Evolutionary conservation across 2,113 vertebrate genomes (phyloP).

Genomic region (Struthio camelus): DNA sequence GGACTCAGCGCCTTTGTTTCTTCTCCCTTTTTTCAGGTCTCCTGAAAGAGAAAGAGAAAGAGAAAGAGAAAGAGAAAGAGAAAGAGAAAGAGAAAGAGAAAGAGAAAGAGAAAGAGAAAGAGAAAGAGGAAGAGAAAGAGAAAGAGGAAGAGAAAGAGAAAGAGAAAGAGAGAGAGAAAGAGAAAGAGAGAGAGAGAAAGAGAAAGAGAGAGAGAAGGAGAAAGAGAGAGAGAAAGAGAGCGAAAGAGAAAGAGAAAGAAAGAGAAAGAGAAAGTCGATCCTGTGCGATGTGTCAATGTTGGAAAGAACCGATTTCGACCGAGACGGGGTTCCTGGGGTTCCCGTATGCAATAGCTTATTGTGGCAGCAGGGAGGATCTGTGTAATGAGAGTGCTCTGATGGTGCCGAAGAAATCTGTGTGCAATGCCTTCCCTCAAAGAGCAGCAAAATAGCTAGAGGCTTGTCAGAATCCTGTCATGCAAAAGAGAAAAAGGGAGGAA

Average conservation of each 20-base stretch:
- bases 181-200: background rate
- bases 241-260: background rate
- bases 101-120: background rate
- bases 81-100: background rate
- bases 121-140: background rate
- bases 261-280: background rate
- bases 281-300: fast-evolving
- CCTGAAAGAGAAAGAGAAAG: background rate
- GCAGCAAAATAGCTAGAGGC: background rate
- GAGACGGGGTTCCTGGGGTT: background rate
- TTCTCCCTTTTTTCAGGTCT: background rate
- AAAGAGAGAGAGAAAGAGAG: background rate
- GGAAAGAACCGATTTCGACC: background rate
- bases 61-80: background rate
- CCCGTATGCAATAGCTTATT: background rate
- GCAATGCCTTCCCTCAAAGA: background rate
- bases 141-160: background rate
- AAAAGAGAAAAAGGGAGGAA: background rate
- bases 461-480: background rate
- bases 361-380: background rate
- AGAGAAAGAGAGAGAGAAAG: background rate
- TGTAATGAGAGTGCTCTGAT: background rate
- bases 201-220: background rate
- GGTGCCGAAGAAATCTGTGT: background rate
- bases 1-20: background rate